Conservation (phyloP, 1,140 invertebrate species). For the Euwallacea similis region DNA sequence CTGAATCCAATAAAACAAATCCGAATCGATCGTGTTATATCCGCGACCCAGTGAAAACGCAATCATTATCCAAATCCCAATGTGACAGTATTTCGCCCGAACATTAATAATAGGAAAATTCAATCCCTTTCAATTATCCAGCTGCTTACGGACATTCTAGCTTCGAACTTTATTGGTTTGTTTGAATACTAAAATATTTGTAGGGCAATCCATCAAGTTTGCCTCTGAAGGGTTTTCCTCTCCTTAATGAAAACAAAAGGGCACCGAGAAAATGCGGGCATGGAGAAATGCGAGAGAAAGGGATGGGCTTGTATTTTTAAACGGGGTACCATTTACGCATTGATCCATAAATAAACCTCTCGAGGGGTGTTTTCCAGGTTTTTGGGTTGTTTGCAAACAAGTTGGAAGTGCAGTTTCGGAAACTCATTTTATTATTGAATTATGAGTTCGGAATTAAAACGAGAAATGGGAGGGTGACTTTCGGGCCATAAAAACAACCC, state of each 20-base stretch:
- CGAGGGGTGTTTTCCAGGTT: constrained; percentile 20
- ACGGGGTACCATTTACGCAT: constrained; percentile 21
- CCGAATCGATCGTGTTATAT: constrained; percentile 8
- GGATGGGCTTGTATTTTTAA: constrained; percentile 33
- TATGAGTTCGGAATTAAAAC: background rate
- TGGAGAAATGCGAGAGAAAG: constrained; percentile 17
- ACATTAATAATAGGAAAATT: constrained; percentile 41
- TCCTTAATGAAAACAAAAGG: constrained; percentile 38
- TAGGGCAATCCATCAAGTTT: constrained; percentile 48
- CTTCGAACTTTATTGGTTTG: constrained; percentile 44
- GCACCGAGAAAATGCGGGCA: constrained; percentile 21
- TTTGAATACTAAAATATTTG: constrained; percentile 51
- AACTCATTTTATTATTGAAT: constrained; percentile 27
- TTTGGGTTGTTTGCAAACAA: constrained; percentile 18
- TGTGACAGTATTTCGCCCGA: constrained; percentile 35
- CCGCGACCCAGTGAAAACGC: constrained; percentile 38
- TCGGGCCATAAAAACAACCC: too few relatives aligned
- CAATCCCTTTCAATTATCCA: constrained; percentile 46
- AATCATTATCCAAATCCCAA: constrained; percentile 38
- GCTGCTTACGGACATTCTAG: constrained; percentile 39
- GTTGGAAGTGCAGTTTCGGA: constrained; percentile 10
- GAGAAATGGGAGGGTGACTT: background rate
- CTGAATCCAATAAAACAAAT: constrained; percentile 19
- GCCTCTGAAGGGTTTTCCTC: constrained; percentile 28
- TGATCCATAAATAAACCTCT: constrained; percentile 29